Evolutionary conservation across 2,888 invertebrate species (phyloP).

Genomic region (Lithophane ornitopus): DNA sequence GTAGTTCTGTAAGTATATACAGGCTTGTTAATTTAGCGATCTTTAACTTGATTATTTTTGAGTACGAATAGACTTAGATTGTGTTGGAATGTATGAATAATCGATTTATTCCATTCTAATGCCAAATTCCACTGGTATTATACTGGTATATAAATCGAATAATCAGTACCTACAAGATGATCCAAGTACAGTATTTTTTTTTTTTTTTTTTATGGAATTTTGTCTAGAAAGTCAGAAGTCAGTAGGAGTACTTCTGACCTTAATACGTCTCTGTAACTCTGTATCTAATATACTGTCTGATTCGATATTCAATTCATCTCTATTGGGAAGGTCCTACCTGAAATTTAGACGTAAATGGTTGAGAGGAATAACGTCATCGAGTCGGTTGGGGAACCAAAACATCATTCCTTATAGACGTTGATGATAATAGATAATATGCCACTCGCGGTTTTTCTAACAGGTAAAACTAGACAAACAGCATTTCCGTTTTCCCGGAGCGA

Average conservation of each 20-base stretch:
- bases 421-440: conserved; percentile 30
- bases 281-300: not conserved
- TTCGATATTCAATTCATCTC: not conserved
- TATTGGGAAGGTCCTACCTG: not conserved
- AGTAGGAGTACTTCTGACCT: not conserved
- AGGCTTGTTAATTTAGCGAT: conserved; percentile 44
- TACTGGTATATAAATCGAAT: no score
- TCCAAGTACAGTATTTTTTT: no score
- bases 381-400: conserved; percentile 1
- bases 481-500: conserved; percentile 49
- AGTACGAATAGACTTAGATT: conserved; percentile 1
- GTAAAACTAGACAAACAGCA: conserved; percentile 29
- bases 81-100: not conserved
- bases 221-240: not conserved
- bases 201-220: no score
- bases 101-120: no score
- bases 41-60: conserved; percentile 20
- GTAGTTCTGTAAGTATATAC: conserved; percentile 39
- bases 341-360: not conserved
- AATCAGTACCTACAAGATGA: no score
- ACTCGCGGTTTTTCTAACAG: conserved; percentile 34
- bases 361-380: conserved; percentile 6
- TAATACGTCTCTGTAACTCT: not conserved
- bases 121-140: no score
- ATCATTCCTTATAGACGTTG: conserved; percentile 1